Evolutionary conservation across 2,797 vertebrate genomes (phyloP).

Genomic region (Pseudochirops corinnae): DNA sequence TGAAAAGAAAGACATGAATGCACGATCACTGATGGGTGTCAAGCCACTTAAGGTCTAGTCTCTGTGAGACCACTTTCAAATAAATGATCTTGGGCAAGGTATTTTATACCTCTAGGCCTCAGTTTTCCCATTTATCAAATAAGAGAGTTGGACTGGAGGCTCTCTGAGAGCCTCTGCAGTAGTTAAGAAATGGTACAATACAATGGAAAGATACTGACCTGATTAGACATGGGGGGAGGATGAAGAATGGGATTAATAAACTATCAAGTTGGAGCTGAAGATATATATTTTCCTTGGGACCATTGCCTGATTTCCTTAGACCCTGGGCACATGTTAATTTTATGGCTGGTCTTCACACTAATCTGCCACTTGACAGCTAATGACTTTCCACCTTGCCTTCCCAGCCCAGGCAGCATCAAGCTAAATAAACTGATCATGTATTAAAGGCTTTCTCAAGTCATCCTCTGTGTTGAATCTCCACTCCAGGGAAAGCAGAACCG

Average conservation of each 20-base stretch:
- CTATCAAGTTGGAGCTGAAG: background rate
- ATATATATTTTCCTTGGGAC: background rate
- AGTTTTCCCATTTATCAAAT: background rate
- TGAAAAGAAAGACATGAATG: background rate
- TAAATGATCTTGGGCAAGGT: background rate
- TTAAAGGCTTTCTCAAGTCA: background rate
- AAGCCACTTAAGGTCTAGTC: background rate
- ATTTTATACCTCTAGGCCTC: background rate
- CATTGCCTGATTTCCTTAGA: background rate
- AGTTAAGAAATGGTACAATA: background rate
- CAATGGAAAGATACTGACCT: conserved; percentile 4
- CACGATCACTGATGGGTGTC: background rate
- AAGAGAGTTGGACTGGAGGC: background rate
- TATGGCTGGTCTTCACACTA: background rate
- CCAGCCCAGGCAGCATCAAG: background rate
- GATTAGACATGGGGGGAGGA: background rate
- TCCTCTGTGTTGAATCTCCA: background rate
- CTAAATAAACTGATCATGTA: background rate
- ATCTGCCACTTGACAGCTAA: rapidly evolving
- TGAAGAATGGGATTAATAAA: background rate
- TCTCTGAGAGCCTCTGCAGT: background rate
- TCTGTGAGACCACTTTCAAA: background rate
- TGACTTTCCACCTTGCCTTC: background rate
- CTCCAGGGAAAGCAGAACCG: background rate
- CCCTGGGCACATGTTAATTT: background rate